Evolutionary conservation across 2,113 vertebrate species (phyloP), one percentile per base, ranked within the genome.

Genomic region (Saguinus midas): DNA sequence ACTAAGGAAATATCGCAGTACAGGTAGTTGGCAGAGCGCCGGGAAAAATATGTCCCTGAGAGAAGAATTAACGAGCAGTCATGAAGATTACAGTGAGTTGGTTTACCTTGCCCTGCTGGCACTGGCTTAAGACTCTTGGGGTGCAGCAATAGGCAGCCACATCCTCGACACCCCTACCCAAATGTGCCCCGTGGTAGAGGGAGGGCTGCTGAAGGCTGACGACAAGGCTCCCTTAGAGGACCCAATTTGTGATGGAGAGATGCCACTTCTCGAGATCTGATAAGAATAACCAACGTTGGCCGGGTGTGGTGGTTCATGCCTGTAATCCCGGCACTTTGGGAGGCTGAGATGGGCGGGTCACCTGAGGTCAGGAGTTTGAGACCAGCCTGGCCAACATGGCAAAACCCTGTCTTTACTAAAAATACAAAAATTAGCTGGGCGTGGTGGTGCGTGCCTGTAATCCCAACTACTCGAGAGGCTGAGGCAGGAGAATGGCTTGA

Each of bases 231-330:
- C 21, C 4, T 9, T 5, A 55, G 52, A 17, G 52, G n/a, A 5
- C 29, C 20, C 17, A 20, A 18, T 32, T 82, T 14, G 18, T n/a
- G 35, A 37, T 12, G 50, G 61, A 23, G 55, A 66, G 64, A 13
- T 58, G 75, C 8, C 37, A 80, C 64, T 75, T 75, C 21, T 40
- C 21, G 48, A 75, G 79, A 68, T 16, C 2, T 50, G 64, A 8
- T 52, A 12, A 87, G 37, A 89, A 64, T 10, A 79, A 75, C 64
- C 27, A 35, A 17, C 6, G 29, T 13, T 64, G 61, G 12, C 61
- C 0, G 11, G 12, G 61, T 11, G 5, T 5, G 1, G 61, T 64
- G 27, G 61, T 5, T 64, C 61, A 64, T 0, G 27, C 61, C 5
- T 29, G 61, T 64, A 64, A 64, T 64, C 61, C 61, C 27, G 29